Conservation (phyloP, 1,140 invertebrate species). For the Ceratoteleas bidentatus region DNA sequence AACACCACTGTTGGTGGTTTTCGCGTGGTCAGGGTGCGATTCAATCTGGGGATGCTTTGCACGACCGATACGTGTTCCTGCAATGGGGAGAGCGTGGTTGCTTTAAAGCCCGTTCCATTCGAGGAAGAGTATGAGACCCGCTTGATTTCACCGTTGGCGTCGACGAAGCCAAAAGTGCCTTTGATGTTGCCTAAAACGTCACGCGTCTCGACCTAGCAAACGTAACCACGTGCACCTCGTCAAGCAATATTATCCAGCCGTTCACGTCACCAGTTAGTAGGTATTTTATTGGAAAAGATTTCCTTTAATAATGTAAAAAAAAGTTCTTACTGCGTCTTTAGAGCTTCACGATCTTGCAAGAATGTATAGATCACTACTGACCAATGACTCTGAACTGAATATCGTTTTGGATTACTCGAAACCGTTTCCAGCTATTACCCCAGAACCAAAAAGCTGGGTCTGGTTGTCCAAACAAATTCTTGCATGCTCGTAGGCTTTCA, state of each 20-base stretch:
- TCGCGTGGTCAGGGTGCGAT: constrained; percentile 73
- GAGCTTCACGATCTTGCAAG: too few relatives aligned
- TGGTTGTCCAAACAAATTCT: not conserved
- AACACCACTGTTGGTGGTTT: constrained; percentile 76
- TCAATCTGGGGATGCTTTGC: constrained; percentile 79
- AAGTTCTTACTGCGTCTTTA: too few relatives aligned
- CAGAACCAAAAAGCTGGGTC: too few relatives aligned
- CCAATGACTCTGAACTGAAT: too few relatives aligned
- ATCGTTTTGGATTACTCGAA: too few relatives aligned
- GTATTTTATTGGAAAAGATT: not conserved
- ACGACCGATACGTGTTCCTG: constrained; percentile 81
- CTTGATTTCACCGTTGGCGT: constrained; percentile 90
- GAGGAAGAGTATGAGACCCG: constrained; percentile 89
- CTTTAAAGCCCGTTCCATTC: constrained; percentile 82
- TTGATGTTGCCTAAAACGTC: constrained; percentile 91
- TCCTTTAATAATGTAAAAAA: too few relatives aligned
- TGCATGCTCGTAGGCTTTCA: too few relatives aligned
- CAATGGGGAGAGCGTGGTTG: constrained; percentile 78
- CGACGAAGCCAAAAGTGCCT: constrained; percentile 92
- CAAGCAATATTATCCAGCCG: constrained; percentile 40
- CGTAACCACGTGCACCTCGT: constrained; percentile 49
- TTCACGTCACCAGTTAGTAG: constrained; percentile 25
- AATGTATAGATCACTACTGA: too few relatives aligned
- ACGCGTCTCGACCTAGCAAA: constrained; percentile 87
- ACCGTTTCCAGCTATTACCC: too few relatives aligned